Conservation (phyloP, 2,888 invertebrate species). For the Loripinus fragilis region DNA sequence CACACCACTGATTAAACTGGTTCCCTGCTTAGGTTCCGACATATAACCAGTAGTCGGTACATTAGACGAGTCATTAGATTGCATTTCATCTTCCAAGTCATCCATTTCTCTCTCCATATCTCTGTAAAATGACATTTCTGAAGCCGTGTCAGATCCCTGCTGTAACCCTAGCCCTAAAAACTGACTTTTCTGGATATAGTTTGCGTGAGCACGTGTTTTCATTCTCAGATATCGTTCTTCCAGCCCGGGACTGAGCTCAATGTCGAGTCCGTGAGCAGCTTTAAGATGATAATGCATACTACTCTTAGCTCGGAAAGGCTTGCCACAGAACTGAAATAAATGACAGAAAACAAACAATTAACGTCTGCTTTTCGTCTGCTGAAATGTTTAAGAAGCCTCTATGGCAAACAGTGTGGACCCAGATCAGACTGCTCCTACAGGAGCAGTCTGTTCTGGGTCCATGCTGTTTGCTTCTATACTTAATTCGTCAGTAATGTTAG, state of each 20-base stretch:
- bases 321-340: slow-evolving; percentile 75
- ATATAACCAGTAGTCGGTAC: neutral
- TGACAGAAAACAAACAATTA: neutral
- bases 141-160: slow-evolving; percentile 29
- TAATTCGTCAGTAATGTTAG: too few relatives aligned
- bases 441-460: too few relatives aligned
- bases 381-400: too few relatives aligned
- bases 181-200: slow-evolving; percentile 41
- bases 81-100: slow-evolving; percentile 44
- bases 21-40: neutral
- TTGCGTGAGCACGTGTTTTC: slow-evolving; percentile 68
- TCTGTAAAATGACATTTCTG: neutral
- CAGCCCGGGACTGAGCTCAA: slow-evolving; percentile 79
- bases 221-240: slow-evolving; percentile 76
- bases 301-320: slow-evolving; percentile 79
- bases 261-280: slow-evolving; percentile 76
- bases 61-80: slow-evolving; percentile 48
- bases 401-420: too few relatives aligned
- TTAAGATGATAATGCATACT: slow-evolving; percentile 80
- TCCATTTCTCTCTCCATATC: slow-evolving; percentile 35
- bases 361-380: too few relatives aligned
- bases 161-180: slow-evolving; percentile 18
- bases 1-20: neutral
- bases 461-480: too few relatives aligned
- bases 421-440: too few relatives aligned